Base-by-base conservation (phyloP, 2,888 invertebrate genomes). In the Clistopyga incitator region DNA sequence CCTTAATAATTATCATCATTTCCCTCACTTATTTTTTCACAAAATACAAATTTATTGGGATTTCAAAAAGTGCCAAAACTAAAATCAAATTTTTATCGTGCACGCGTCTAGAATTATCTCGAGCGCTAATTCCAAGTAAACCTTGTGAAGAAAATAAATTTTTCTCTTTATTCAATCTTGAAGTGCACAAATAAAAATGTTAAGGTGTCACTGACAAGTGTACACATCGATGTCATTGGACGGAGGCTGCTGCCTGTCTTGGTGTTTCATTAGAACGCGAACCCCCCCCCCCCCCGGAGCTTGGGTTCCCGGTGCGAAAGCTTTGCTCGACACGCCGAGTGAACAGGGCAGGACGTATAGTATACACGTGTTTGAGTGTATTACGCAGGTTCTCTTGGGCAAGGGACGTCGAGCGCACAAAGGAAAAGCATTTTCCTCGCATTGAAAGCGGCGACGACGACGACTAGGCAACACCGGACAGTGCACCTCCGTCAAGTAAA, bases 151-250 rank as follows among this genome's bases (percentile, higher is more conserved):
- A 29, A 29, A 29, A 29, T 29, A n/a, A n/a, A n/a, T n/a, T n/a
- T n/a, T n/a, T n/a, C n/a, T n/a, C n/a, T n/a, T n/a, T n/a, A n/a
- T n/a, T n/a, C n/a, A n/a, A n/a, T n/a, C n/a, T n/a, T n/a, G 29
- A 25, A 25, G 25, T 13, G 11, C 4, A 15, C 15, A 56, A 25
- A 25, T 15, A 65, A 52, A 18, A 65, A 25, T 11, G 45, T 56
- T 6, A 59, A 76, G 23, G 38, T 18, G 23, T 25, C 18, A 25
- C n/a, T 59, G 65, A 47, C 29, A 18, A 45, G 56, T 29, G 11
- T 34, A 61, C 34, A 29, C 71, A 71, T 67, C 75, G 70, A 80
- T 75, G 54, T 47, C 75, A 72, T 86, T 84, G 56, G 75, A 82
- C 76, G 65, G 52, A 6, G 8, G 18, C 47, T 70, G 18, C 47